These are phyloP conservation scores for Wiebesia pumilae DNA, from an alignment of 1,140 invertebrate species.

Conservation along the genomic window DNA sequence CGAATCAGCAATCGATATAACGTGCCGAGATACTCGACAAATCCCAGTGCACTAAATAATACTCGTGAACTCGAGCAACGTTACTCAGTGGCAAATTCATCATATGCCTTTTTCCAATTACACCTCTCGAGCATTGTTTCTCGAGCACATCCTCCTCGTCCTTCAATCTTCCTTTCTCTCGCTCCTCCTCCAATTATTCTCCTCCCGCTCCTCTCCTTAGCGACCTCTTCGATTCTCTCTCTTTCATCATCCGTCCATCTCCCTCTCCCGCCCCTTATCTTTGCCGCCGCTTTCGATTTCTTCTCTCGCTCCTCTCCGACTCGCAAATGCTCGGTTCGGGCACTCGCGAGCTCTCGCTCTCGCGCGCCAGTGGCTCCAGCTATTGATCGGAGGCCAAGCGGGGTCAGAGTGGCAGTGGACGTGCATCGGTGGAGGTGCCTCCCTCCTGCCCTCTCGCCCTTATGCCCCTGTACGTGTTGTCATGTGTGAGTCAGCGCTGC, in stretches of 20 bases:
- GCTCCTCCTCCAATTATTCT: conserved; percentile 38
- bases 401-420: conserved; percentile 68
- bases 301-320: background rate
- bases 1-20: background rate
- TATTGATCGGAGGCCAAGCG: conserved; percentile 74
- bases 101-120: conserved; percentile 48
- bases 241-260: background rate
- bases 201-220: background rate
- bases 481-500: conserved; percentile 3
- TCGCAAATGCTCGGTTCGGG: conserved; percentile 23
- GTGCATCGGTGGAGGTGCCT: conserved; percentile 40
- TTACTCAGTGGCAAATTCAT: conserved; percentile 33
- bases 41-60: background rate
- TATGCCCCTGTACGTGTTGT: background rate
- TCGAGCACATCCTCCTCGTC: conserved; percentile 26
- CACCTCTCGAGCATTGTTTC: conserved; percentile 42
- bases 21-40: background rate
- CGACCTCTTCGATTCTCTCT: conserved; percentile 9
- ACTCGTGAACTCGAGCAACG: background rate
- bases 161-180: background rate
- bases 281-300: background rate
- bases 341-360: conserved; percentile 61
- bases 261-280: background rate
- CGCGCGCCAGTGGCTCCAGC: conserved; percentile 67
- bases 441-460: background rate